Evolutionary conservation across 1,140 invertebrate species (phyloP).

Genomic region (Anthonomus grandis): DNA sequence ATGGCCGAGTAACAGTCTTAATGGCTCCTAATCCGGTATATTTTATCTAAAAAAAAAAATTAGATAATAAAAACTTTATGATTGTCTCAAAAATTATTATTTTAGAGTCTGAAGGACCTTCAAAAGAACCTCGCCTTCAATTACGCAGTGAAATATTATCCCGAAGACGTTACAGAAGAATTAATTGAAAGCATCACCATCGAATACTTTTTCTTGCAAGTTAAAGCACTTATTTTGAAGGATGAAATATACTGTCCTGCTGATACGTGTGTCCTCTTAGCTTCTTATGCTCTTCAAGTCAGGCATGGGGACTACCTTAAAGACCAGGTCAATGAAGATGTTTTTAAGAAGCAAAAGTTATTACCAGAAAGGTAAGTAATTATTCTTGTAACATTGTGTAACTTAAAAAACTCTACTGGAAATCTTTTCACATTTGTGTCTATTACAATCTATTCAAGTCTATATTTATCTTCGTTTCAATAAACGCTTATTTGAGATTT

Average conservation of each 20-base stretch:
- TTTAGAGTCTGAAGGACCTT: conserved; percentile 33
- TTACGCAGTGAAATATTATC: conserved; percentile 47
- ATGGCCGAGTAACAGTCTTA: no score
- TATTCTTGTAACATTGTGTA: neutral
- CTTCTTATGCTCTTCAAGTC: conserved; percentile 45
- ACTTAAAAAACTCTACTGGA: neutral
- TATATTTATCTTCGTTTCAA: no score
- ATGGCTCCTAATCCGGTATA: no score
- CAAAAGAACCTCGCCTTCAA: conserved; percentile 32
- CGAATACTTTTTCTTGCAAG: conserved; percentile 43
- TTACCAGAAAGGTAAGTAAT: conserved; percentile 40
- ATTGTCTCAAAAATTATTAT: conserved; percentile 2
- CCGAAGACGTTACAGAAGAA: conserved; percentile 45
- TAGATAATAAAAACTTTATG: neutral
- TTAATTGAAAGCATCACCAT: conserved; percentile 44
- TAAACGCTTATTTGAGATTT: no score
- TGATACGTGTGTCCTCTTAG: conserved; percentile 45
- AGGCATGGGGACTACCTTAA: conserved; percentile 43
- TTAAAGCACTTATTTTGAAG: conserved; percentile 39
- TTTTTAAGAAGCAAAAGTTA: conserved; percentile 37
- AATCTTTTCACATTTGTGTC: no score
- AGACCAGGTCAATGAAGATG: conserved; percentile 32
- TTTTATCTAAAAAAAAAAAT: neutral
- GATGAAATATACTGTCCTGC: conserved; percentile 45
- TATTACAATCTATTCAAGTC: no score